Conservation (phyloP, 2,888 invertebrate genomes). For the Clistopyga incitator region DNA sequence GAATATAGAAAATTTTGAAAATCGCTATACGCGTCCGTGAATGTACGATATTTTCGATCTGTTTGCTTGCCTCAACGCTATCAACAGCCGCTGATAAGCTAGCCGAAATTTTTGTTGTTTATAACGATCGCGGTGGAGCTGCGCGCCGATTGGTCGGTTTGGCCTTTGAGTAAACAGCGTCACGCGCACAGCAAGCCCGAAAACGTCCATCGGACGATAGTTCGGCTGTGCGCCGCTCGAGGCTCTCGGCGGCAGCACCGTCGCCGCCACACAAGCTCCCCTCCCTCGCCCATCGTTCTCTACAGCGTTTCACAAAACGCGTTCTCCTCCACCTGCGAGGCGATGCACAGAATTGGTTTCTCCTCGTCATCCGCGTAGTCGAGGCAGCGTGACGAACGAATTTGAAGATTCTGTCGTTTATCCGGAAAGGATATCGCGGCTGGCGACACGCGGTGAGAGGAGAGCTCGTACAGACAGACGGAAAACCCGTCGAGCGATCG, state of each 20-base stretch:
- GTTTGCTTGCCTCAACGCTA: neutral
- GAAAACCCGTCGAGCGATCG: neutral
- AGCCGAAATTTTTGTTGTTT: slow-evolving; percentile 65
- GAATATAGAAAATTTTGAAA: neutral
- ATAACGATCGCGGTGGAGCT: slow-evolving; percentile 74
- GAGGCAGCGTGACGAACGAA: slow-evolving; percentile 43
- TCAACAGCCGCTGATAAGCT: slow-evolving; percentile 11
- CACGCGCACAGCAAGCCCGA: slow-evolving; percentile 42
- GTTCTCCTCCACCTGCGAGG: slow-evolving; percentile 46
- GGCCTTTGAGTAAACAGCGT: slow-evolving; percentile 26
- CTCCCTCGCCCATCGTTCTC: slow-evolving; percentile 1
- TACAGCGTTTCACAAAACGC: slow-evolving; percentile 26
- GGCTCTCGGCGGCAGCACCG: slow-evolving; percentile 2
- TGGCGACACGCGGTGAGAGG: slow-evolving; percentile 48
- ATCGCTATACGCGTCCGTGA: neutral
- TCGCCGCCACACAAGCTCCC: neutral
- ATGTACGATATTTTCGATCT: slow-evolving; percentile 1
- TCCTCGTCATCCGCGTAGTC: slow-evolving; percentile 53
- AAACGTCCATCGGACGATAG: slow-evolving; percentile 17
- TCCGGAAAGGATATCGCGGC: slow-evolving; percentile 33
- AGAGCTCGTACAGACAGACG: neutral
- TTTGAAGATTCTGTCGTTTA: slow-evolving; percentile 16
- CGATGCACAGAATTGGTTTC: slow-evolving; percentile 61
- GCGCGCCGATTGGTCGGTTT: slow-evolving; percentile 69
- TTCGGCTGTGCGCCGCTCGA: slow-evolving; percentile 39